Conservation (phyloP, 1,140 invertebrate species). For the Cryptotermes secundus region DNA sequence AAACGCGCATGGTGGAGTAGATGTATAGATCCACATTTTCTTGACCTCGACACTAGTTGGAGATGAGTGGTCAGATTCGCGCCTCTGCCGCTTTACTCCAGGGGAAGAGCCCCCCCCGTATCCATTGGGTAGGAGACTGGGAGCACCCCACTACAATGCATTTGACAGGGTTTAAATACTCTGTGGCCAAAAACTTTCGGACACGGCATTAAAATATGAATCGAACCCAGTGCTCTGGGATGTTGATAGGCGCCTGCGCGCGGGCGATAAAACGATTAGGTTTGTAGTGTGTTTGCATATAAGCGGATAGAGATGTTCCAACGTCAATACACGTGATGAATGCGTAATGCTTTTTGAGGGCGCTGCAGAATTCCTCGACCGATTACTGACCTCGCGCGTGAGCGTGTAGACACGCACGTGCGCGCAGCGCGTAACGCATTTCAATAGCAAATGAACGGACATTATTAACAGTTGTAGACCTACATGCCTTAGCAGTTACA, state of each 20-base stretch:
- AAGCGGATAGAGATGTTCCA: not conserved
- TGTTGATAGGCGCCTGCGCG: not conserved
- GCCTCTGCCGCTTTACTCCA: too few species aligned
- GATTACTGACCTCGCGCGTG: not conserved
- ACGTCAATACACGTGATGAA: not conserved
- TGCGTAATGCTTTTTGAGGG: not conserved
- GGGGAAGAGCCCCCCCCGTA: too few species aligned
- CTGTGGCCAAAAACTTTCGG: too few species aligned
- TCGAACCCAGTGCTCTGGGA: not conserved
- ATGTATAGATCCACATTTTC: too few species aligned
- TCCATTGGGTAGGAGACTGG: too few species aligned
- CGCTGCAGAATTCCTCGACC: not conserved
- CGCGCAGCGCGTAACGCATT: not conserved
- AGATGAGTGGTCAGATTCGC: too few species aligned
- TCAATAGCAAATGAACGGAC: not conserved
- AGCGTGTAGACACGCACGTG: not conserved
- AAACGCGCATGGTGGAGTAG: too few species aligned
- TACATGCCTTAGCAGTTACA: too few species aligned
- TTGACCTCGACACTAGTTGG: too few species aligned
- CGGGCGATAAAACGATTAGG: not conserved
- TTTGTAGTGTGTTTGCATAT: not conserved
- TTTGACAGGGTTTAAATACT: too few species aligned
- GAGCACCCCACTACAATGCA: too few species aligned
- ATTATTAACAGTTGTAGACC: too few species aligned
- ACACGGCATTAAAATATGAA: not conserved